These are phyloP conservation scores for Mnemiopsis leidyi DNA, from an alignment of 37 sponge, comb jelly and placozoan species.

Conservation along the genomic window DNA sequence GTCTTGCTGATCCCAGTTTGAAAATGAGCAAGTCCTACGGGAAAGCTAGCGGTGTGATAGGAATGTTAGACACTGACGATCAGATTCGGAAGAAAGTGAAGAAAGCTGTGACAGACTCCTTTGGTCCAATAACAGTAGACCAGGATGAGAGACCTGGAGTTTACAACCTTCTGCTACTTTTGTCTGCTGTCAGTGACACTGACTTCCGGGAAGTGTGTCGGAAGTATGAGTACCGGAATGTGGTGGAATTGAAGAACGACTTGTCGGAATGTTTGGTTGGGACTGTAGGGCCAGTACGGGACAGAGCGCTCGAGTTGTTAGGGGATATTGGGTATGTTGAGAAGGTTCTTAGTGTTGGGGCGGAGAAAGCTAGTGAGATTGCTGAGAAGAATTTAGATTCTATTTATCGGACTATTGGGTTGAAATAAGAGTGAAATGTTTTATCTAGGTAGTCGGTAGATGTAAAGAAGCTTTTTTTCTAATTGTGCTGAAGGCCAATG, in stretches of 20 bases:
- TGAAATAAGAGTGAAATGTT: too few relatives aligned
- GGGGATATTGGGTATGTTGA: neutral
- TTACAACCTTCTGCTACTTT: neutral
- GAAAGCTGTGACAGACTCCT: constrained; percentile 32
- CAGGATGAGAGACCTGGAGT: neutral
- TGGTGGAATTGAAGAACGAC: neutral
- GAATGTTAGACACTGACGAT: constrained; percentile 6
- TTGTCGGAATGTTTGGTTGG: neutral
- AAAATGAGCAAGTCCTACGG: constrained; percentile 47
- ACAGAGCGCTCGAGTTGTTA: neutral
- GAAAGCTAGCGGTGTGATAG: neutral
- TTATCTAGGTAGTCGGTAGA: too few relatives aligned
- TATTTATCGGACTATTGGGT: constrained; percentile 10
- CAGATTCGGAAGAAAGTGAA: constrained; percentile 20
- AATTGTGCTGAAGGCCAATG: too few relatives aligned
- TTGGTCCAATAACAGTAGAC: neutral
- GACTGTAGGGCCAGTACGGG: neutral
- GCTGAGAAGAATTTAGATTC: constrained; percentile 1
- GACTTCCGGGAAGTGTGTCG: neutral
- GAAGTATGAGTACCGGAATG: neutral
- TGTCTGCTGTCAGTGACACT: neutral
- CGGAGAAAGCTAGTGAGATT: constrained; percentile 9
- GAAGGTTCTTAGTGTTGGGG: neutral
- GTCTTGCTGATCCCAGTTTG: constrained; percentile 1
- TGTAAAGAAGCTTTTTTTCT: too few relatives aligned